Evolutionary conservation across 2,888 invertebrate species (phyloP).

Genomic region (Agrilus mali): DNA sequence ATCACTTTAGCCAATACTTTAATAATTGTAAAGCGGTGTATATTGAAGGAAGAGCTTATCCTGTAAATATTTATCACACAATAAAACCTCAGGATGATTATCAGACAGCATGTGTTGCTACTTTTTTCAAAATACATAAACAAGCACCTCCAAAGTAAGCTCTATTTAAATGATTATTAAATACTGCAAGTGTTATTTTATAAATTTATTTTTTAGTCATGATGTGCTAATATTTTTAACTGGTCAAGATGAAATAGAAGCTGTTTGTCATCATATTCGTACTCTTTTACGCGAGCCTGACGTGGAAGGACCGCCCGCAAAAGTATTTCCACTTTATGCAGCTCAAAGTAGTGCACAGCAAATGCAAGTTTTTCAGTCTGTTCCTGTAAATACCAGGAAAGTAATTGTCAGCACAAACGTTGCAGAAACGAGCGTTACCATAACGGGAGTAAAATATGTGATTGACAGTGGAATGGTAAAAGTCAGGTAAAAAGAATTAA

Average conservation of each 20-base stretch:
- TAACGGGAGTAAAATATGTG: constrained; percentile 81
- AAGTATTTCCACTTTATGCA: constrained; percentile 82
- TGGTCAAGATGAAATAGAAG: constrained; percentile 94
- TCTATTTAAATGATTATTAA: neutral
- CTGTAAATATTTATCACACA: constrained; percentile 63
- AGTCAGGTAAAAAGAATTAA: constrained; percentile 45
- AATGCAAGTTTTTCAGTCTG: constrained; percentile 69
- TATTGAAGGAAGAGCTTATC: constrained; percentile 78
- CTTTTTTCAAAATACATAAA: constrained; percentile 80
- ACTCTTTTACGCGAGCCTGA: constrained; percentile 55
- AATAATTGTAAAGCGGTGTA: constrained; percentile 76
- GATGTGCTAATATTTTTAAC: constrained; percentile 89
- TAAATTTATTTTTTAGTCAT: constrained; percentile 45
- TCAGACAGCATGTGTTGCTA: constrained; percentile 67
- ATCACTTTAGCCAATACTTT: constrained; percentile 84
- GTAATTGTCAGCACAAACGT: constrained; percentile 93
- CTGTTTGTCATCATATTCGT: constrained; percentile 61
- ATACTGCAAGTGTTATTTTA: constrained; percentile 1
- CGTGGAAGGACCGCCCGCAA: constrained; percentile 50
- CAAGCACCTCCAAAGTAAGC: constrained; percentile 67
- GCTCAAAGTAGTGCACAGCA: constrained; percentile 79
- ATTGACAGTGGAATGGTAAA: constrained; percentile 90
- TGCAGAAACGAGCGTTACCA: constrained; percentile 95
- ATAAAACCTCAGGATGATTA: constrained; percentile 70
- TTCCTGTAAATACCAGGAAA: constrained; percentile 67